Percentiles rank a stretch among this genome's conserved stretches.
phyloP scores from a whole-genome alignment of 2,797 vertebrate species.

The Dromococcyx pavoninus region DNA sequence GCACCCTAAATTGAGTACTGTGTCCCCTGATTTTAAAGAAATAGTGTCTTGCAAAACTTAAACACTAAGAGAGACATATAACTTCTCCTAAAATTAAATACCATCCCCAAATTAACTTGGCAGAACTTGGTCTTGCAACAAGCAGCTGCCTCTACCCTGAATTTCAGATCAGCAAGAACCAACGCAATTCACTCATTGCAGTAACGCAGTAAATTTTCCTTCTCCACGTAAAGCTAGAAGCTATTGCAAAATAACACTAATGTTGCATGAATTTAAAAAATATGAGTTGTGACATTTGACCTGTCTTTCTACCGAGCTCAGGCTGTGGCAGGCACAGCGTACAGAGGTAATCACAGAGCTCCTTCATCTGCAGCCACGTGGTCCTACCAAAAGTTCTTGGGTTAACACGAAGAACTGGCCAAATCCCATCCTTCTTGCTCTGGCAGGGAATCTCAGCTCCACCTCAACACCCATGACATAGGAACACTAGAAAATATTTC shows the following conservation, averaged over 20 bases:
- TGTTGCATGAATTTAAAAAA: background rate
- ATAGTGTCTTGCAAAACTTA: background rate
- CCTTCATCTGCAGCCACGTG: accelerated
- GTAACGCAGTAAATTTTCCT: background rate
- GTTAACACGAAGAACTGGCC: background rate
- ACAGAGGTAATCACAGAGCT: background rate
- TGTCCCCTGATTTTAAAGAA: background rate
- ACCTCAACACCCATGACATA: background rate
- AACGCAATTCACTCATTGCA: background rate
- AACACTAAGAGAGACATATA: background rate
- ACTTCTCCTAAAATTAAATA: background rate
- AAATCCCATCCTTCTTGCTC: background rate
- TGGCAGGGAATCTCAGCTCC: background rate
- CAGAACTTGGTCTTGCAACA: background rate
- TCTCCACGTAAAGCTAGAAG: background rate
- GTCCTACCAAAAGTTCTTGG: background rate
- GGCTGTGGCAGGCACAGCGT: background rate
- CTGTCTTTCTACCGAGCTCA: background rate
- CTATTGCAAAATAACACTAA: background rate
- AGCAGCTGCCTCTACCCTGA: background rate
- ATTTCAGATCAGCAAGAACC: background rate
- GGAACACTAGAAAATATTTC: no score
- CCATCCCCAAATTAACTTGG: background rate
- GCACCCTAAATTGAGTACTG: background rate
- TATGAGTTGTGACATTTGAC: background rate